Percentiles rank a stretch among this genome's conserved stretches.
Evolutionary conservation across 2,113 vertebrate species (phyloP).

Genomic region (Pleuronectes platessa): DNA sequence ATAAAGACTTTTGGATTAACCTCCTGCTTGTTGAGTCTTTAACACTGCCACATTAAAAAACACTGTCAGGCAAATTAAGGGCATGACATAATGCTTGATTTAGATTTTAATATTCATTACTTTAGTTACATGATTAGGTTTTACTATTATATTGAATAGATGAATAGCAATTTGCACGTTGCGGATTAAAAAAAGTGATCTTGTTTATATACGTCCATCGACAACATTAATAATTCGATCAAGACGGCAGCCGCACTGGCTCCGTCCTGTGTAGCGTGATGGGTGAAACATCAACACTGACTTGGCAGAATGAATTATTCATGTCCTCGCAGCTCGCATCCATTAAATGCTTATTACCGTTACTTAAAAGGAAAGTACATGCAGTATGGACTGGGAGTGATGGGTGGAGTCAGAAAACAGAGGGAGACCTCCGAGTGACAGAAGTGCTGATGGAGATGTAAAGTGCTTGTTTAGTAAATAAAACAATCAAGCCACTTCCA

Average conservation of each 20-base stretch:
- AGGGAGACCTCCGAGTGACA: constrained; percentile 30
- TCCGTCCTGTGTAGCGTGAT: constrained; percentile 42
- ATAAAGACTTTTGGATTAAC: neutral
- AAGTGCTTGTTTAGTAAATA: constrained; percentile 29
- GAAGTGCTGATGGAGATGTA: constrained; percentile 32
- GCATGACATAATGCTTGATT: constrained; percentile 19
- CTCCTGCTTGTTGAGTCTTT: neutral
- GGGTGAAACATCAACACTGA: constrained; percentile 32
- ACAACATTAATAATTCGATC: constrained; percentile 46
- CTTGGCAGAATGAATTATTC: constrained; percentile 59
- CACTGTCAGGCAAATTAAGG: constrained; percentile 11
- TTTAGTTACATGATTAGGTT: constrained; percentile 22
- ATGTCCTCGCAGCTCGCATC: constrained; percentile 53
- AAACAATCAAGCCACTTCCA: constrained; percentile 34
- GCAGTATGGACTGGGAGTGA: constrained; percentile 37
- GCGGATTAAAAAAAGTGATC: constrained; percentile 27
- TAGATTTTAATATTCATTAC: constrained; percentile 51
- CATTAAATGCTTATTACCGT: constrained; percentile 59
- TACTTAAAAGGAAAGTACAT: constrained; percentile 64
- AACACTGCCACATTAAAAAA: constrained; percentile 18
- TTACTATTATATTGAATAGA: constrained; percentile 12
- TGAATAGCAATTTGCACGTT: constrained; percentile 50
- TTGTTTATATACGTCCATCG: constrained; percentile 1
- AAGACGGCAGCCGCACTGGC: constrained; percentile 51
- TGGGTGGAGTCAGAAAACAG: constrained; percentile 37